Conservation (phyloP, 2,113 vertebrate species). For the Brachypteracias leptosomus region DNA sequence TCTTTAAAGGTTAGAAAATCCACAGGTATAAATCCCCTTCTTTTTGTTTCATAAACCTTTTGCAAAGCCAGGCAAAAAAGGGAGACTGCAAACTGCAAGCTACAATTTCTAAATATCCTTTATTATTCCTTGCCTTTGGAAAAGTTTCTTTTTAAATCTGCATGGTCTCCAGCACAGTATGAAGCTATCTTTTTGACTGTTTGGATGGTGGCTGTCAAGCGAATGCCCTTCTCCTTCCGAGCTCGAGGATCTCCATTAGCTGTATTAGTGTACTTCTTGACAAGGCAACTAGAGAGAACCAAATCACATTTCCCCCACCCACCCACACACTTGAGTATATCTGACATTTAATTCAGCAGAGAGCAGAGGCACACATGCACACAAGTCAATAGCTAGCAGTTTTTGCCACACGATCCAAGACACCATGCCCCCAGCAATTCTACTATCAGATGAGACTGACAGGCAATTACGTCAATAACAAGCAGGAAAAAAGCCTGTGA, state of each 20-base stretch:
- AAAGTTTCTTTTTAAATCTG: background rate
- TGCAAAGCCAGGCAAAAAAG: background rate
- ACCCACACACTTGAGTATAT: constrained; percentile 13
- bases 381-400: constrained; percentile 38
- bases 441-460: constrained; percentile 58
- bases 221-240: background rate
- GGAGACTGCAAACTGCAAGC: background rate
- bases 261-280: constrained; percentile 13
- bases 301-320: constrained; percentile 29
- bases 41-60: background rate
- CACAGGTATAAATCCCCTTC: background rate
- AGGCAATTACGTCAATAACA: constrained; percentile 57
- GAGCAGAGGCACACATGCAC: constrained; percentile 38
- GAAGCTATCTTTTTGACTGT: background rate
- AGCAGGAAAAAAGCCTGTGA: constrained; percentile 35
- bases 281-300: constrained; percentile 27
- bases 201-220: constrained; percentile 21
- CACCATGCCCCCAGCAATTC: constrained; percentile 57
- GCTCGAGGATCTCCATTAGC: constrained; percentile 29
- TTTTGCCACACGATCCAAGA: constrained; percentile 45
- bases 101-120: background rate
- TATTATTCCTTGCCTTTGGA: background rate
- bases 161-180: background rate
- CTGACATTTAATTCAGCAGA: constrained; percentile 52
- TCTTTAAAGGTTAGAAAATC: background rate